Conservation (phyloP, 1,140 invertebrate genomes). For the Physella acuta region DNA sequence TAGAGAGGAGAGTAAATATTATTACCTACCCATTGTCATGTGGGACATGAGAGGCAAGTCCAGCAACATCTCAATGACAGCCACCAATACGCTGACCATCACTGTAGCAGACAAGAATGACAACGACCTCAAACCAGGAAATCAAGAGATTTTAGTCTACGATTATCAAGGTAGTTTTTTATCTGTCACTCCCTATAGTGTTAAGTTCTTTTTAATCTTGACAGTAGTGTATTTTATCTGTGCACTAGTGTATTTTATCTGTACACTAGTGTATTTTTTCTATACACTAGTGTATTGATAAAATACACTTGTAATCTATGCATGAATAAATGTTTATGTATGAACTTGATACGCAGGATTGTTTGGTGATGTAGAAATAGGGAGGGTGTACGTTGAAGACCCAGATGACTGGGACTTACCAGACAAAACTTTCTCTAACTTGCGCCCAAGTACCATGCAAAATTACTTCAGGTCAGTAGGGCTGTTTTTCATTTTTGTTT, state of each 20-base stretch:
- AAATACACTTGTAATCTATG: too few species aligned
- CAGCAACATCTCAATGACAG: conserved; percentile 73
- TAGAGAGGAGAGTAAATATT: conserved; percentile 77
- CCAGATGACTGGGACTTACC: conserved; percentile 96
- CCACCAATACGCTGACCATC: conserved; percentile 90
- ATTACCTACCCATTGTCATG: conserved; percentile 57
- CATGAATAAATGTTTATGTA: too few species aligned
- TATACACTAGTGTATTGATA: too few species aligned
- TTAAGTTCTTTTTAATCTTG: too few species aligned
- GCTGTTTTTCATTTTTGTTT: too few species aligned
- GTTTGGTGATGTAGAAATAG: conserved; percentile 88
- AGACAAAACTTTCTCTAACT: conserved; percentile 81
- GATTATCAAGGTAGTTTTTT: conserved; percentile 79
- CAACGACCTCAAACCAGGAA: conserved; percentile 94
- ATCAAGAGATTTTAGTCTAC: conserved; percentile 95
- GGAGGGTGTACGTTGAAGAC: conserved; percentile 93
- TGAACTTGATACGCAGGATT: too few species aligned
- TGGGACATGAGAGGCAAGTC: conserved; percentile 48
- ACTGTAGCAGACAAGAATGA: conserved; percentile 96
- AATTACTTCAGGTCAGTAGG: conserved; percentile 35
- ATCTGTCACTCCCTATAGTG: too few species aligned
- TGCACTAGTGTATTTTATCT: too few species aligned
- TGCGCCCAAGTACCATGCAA: conserved; percentile 21
- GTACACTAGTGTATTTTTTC: too few species aligned
- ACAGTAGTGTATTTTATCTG: too few species aligned